A percentile compares a stretch with the other conserved stretches of the same genome.
Evolutionary conservation across 2,797 vertebrate species (phyloP).

Genomic region (Thamnophis elegans): DNA sequence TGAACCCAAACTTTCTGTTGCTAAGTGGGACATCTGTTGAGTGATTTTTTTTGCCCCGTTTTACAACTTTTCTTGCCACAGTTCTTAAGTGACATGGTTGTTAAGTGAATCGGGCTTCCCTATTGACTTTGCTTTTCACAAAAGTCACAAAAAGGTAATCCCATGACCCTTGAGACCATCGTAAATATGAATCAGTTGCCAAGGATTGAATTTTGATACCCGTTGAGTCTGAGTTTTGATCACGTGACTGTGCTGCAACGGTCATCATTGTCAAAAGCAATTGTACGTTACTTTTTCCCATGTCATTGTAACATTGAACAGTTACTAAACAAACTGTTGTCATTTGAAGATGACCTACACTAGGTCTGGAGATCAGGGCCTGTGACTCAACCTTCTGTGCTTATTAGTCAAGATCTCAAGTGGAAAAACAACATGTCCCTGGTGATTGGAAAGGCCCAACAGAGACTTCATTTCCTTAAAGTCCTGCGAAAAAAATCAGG

Average conservation of each 20-base stretch:
- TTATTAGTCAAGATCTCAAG: too few relatives aligned
- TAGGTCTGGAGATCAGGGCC: neutral
- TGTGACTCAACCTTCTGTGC: neutral
- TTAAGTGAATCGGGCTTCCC: neutral
- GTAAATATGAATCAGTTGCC: too few relatives aligned
- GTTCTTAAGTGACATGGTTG: neutral
- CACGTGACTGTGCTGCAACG: too few relatives aligned
- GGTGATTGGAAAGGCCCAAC: too few relatives aligned
- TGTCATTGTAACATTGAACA: neutral
- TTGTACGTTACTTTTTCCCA: neutral
- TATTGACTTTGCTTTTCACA: neutral
- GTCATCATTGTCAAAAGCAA: neutral
- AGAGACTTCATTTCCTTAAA: too few relatives aligned
- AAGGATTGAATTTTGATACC: too few relatives aligned
- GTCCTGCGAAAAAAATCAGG: too few relatives aligned
- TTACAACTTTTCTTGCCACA: neutral
- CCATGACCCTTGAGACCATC: too few relatives aligned
- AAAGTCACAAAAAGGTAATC: too few relatives aligned
- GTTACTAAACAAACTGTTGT: neutral
- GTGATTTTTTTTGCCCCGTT: neutral
- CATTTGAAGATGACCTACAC: neutral
- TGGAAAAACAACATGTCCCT: too few relatives aligned
- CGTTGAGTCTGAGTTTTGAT: too few relatives aligned
- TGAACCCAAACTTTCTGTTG: neutral
- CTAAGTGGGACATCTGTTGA: neutral